Conservation (phyloP, 2,888 invertebrate genomes). For the Nysson spinosus region DNA sequence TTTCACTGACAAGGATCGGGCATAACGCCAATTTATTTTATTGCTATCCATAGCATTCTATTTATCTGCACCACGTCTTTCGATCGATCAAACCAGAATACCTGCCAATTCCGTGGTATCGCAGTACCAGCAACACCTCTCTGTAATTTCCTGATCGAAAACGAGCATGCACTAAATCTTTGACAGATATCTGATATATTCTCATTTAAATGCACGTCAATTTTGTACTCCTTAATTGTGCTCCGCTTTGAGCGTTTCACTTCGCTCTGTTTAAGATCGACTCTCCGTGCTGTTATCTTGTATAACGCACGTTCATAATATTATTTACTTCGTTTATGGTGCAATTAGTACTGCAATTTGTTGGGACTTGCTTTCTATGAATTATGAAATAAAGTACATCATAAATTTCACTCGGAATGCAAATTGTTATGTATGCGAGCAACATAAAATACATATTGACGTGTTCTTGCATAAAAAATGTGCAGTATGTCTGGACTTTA, state of each 20-base stretch:
- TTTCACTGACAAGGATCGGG: constrained; percentile 48
- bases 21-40: constrained; percentile 49
- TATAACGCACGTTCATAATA: no score
- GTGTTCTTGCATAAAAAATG: no score
- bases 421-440: no score
- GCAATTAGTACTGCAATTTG: no score
- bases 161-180: neutral
- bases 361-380: no score
- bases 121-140: constrained; percentile 7
- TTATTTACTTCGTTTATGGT: no score
- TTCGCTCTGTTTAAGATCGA: neutral
- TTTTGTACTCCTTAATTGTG: constrained; percentile 5
- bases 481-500: no score
- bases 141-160: constrained; percentile 26
- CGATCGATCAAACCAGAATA: constrained; percentile 26
- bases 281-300: no score
- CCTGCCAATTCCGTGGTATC: constrained; percentile 18
- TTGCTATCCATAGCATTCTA: constrained; percentile 27
- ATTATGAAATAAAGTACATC: no score
- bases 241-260: neutral
- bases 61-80: constrained; percentile 10
- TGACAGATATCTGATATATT: neutral
- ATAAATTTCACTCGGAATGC: no score
- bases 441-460: no score
- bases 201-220: neutral